Conservation (phyloP, 37 sponge, comb jelly and placozoan genomes). For the Theonella swinhoei region DNA sequence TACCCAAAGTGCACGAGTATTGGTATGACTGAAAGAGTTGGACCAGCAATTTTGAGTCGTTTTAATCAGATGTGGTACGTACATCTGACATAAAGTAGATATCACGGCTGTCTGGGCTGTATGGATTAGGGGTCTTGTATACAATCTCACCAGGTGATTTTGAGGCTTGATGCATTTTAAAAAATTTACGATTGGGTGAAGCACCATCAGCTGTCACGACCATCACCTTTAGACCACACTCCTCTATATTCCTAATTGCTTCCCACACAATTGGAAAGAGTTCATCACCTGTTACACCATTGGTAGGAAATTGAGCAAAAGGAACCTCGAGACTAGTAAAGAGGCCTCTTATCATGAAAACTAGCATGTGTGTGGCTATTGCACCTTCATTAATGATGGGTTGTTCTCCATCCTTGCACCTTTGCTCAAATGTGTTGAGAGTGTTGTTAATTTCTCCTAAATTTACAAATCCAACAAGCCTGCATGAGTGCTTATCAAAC, state of each 20-base stretch:
- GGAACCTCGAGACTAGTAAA: constrained; percentile 33
- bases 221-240: constrained; percentile 38
- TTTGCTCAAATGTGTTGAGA: constrained; percentile 7
- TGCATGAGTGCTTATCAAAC: too few species aligned
- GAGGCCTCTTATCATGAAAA: constrained; percentile 47
- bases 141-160: background rate
- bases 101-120: background rate
- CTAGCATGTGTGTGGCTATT: constrained; percentile 44
- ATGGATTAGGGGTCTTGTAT: constrained; percentile 26
- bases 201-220: constrained; percentile 51
- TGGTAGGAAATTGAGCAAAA: constrained; percentile 41
- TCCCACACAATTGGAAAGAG: constrained; percentile 47
- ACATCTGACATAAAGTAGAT: constrained; percentile 41
- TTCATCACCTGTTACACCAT: constrained; percentile 14
- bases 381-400: background rate
- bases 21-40: constrained; percentile 15
- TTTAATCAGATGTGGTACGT: constrained; percentile 42
- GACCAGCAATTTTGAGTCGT: constrained; percentile 36
- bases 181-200: constrained; percentile 31
- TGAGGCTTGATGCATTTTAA: background rate
- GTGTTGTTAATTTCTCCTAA: constrained; percentile 27
- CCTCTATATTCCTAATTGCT: constrained; percentile 16
- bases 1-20: constrained; percentile 3
- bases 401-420: background rate
- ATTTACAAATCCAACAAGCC: constrained; percentile 40